phyloP scores from a whole-genome alignment of 2,888 invertebrate species.

The Monochamus alternatus region DNA sequence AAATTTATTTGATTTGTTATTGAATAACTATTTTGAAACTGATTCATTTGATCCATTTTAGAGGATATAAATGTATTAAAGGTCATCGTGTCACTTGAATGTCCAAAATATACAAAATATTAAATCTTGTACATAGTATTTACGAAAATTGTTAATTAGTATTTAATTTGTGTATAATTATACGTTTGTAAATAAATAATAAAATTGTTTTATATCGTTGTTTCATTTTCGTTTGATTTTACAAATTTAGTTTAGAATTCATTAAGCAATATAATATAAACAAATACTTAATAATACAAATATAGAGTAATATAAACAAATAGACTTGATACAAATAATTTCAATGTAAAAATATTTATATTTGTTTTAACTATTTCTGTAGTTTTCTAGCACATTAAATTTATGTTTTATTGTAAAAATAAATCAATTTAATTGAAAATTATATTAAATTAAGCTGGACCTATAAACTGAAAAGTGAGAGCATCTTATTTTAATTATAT shows the following conservation, averaged over 20 bases:
- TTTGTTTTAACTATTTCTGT: too few relatives aligned
- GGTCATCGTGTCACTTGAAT: slow-evolving; percentile 7
- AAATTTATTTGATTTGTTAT: slow-evolving; percentile 12
- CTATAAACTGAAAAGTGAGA: too few relatives aligned
- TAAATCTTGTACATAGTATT: slow-evolving; percentile 37
- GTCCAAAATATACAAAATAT: slow-evolving; percentile 24
- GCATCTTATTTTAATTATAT: too few relatives aligned
- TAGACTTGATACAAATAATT: too few relatives aligned
- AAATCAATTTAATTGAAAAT: too few relatives aligned
- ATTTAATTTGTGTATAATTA: slow-evolving; percentile 48
- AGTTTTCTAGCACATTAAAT: too few relatives aligned
- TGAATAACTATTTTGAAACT: not conserved
- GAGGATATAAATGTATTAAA: not conserved
- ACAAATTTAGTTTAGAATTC: not conserved
- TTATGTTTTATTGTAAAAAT: too few relatives aligned
- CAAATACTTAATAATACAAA: not conserved
- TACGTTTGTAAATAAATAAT: slow-evolving; percentile 55
- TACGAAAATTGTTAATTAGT: slow-evolving; percentile 50
- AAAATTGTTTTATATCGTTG: slow-evolving; percentile 47
- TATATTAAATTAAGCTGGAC: too few relatives aligned
- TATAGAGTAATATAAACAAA: too few relatives aligned
- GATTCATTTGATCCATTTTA: not conserved
- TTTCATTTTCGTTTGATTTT: slow-evolving; percentile 17
- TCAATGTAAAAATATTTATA: too few relatives aligned
- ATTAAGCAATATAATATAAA: not conserved